Evolutionary conservation across 1,140 invertebrate genomes (phyloP), one percentile per base, ranked within the genome.

Genomic region (Scaptomyza hsui): DNA sequence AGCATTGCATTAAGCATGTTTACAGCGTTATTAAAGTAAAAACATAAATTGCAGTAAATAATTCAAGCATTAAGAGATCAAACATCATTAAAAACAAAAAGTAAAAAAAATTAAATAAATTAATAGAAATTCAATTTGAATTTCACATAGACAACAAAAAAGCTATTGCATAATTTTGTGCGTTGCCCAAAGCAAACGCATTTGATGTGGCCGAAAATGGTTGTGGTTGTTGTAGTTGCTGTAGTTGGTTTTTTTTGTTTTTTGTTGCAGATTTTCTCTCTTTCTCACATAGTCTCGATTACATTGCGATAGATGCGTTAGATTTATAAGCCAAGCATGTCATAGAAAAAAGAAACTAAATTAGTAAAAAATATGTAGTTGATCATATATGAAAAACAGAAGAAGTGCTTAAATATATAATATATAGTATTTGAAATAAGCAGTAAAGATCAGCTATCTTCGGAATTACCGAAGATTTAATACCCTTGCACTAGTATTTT

Each of bases 321-420:
- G 75, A 72, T 63, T 78, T 72, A 89, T 55, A 90, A 90, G 89
- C 89, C 89, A 90, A 85, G 86, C 86, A 88, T 80, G 79, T 88
- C 89, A 90, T 70, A 88, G 89, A 90, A 90, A 88, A 90, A 64
- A 90, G 82, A 89, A 89, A 90, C 89, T 90, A 89, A 72, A 90
- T 90, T 90, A 90, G 85, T 90, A 75, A 78, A 90, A 90, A 88
- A 75, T 75, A 74, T 75, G 85, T 75, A 62, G 61, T 69, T 56
- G 52, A 76, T 75, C 48, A 60, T 73, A 42, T 37, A 21, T 48
- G 15, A 59, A 37, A 60, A 63, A 56, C 45, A 32, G 32, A 52
- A 21, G 45, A 26, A 41, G n/a, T 37, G 35, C 67, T 80, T 79
- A 80, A 42, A 15, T 53, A 21, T 47, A 32, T 41, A 29, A 16